Evolutionary conservation across 2,797 vertebrate genomes (phyloP).

Genomic region (Naso thynnoides): DNA sequence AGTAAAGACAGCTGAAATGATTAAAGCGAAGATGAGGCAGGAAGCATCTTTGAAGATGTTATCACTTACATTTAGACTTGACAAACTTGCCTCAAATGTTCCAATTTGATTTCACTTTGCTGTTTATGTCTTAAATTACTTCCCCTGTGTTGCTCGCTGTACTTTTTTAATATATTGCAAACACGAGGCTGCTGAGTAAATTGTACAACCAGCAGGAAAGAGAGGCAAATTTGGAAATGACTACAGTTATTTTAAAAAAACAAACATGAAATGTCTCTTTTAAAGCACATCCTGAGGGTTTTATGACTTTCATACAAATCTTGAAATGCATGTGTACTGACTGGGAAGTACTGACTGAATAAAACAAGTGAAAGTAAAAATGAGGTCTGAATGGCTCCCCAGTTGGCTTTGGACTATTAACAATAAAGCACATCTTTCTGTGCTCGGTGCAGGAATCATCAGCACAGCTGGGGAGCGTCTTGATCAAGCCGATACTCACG

Average conservation of each 20-base stretch:
- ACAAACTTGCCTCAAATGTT: background rate
- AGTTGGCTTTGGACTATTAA: slow-evolving; percentile 43
- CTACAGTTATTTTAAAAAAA: background rate
- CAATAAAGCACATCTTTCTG: slow-evolving; percentile 14
- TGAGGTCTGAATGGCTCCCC: slow-evolving; percentile 18
- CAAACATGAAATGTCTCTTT: background rate
- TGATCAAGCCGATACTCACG: slow-evolving; percentile 24
- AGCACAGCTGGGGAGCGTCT: slow-evolving; percentile 37
- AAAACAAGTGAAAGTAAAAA: slow-evolving; percentile 25
- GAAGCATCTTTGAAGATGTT: background rate
- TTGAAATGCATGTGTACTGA: slow-evolving; percentile 11
- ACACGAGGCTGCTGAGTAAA: background rate
- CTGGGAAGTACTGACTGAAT: slow-evolving; percentile 22
- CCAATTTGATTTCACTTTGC: background rate
- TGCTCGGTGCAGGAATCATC: slow-evolving; percentile 38
- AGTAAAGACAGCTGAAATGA: background rate
- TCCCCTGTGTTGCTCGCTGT: background rate
- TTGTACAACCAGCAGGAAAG: background rate
- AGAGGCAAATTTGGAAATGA: background rate
- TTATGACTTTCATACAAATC: background rate
- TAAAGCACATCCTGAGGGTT: background rate
- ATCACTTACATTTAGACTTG: background rate
- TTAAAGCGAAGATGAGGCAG: background rate
- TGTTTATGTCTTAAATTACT: background rate
- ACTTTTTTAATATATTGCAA: too few relatives aligned